Evolutionary conservation across 2,888 invertebrate species (phyloP).

Genomic region (Tuberolachnus salignus): DNA sequence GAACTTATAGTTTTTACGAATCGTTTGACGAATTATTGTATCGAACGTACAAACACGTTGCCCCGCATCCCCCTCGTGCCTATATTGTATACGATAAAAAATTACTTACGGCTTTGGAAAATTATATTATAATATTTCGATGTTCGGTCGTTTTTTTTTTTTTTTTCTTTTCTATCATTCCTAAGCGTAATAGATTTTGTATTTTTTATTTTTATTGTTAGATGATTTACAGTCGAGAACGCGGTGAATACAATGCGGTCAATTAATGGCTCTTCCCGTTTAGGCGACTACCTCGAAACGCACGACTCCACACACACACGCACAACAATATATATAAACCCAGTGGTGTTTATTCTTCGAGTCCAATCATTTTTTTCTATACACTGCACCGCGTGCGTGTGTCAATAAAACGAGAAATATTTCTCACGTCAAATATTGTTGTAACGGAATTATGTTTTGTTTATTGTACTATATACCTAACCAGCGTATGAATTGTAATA

Average conservation of each 20-base stretch:
- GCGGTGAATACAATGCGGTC: conserved; percentile 43
- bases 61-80: too few species aligned
- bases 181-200: conserved; percentile 6
- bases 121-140: too few species aligned
- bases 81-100: too few species aligned
- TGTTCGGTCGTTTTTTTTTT: too few species aligned
- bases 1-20: too few species aligned
- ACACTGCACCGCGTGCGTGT: background rate
- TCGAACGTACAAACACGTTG: too few species aligned
- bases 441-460: conserved; percentile 7
- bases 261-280: conserved; percentile 56
- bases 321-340: background rate
- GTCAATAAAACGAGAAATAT: conserved; percentile 35
- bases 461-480: too few species aligned
- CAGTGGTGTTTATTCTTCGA: conserved; percentile 42
- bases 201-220: conserved; percentile 34
- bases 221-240: conserved; percentile 38
- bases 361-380: background rate
- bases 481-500: too few species aligned
- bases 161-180: background rate
- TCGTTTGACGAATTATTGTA: too few species aligned
- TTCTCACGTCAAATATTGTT: conserved; percentile 17
- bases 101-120: too few species aligned
- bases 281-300: conserved; percentile 41
- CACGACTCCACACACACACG: conserved; percentile 39